Evolutionary conservation across 2,113 vertebrate species (phyloP), one percentile per base, ranked within the genome.

Genomic region (Eulacestoma nigropectus): DNA sequence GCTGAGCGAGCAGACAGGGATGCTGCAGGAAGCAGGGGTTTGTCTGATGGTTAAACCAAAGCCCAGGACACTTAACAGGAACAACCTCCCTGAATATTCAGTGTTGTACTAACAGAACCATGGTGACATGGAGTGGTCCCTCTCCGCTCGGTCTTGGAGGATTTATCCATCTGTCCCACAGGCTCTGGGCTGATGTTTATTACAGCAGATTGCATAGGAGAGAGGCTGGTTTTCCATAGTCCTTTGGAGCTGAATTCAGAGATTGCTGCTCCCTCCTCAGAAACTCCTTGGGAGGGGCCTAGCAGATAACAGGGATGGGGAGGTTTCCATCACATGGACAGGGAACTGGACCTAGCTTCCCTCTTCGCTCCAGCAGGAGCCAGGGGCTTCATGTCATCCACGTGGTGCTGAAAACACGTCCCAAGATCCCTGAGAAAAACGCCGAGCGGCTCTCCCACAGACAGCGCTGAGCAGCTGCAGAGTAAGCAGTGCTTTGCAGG

Each of bases 281-380:
- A 84, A 93, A n/a, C 16, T 75, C 57, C 65, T 47, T 1, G 1
- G 53, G 62, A 42, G 20, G 19, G 6, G 32, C 17, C 20, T 3
- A 15, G 67, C 46, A 65, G 37, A 52, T 35, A 47, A 25, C 17
- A 26, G 37, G 20, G n/a, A 53, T 55, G 42, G 32, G 44, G 35
- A 77, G 6, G 13, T 32, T 46, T 84, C n/a, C 3, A 6, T 39
- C 6, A 0, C 30, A 13, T 1, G 0, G 17, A 47, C 37, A 41
- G 39, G 44, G 53, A 82, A 57, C 11, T 15, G 37, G 70, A 83
- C 42, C 23, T 23, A 7, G 46, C 32, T 78, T 18, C 76, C 30
- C 30, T 50, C 37, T 59, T 65, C 1, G 0, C 50, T 64, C 62
- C 83, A 88, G 44, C 1, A 1, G 27, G 32, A 83, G 47, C 30